Conservation (phyloP, 2,797 vertebrate genomes). For the Hoplostethus mediterraneus region DNA sequence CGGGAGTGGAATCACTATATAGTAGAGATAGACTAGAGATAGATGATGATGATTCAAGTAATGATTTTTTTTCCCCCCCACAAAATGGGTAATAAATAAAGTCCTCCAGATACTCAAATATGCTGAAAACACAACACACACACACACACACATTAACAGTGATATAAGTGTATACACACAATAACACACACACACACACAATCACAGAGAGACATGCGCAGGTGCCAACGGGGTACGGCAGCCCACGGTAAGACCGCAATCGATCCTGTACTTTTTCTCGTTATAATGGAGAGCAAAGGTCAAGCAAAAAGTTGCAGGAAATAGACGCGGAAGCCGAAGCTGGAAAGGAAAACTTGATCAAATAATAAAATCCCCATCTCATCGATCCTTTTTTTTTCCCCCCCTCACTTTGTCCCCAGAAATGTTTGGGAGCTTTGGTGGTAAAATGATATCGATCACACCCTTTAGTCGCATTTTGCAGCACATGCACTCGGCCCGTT, state of each 20-base stretch:
- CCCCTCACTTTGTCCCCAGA: background rate
- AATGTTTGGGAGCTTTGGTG: background rate
- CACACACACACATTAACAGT: background rate
- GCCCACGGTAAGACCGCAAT: too few species aligned
- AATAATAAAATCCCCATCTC: background rate
- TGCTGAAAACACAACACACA: background rate
- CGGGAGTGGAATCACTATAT: too few species aligned
- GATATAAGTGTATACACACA: too few species aligned
- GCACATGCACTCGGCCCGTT: constrained; percentile 48
- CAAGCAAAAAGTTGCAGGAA: too few species aligned
- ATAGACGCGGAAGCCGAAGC: too few species aligned
- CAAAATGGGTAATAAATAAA: too few species aligned
- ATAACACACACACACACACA: background rate
- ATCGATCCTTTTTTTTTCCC: background rate
- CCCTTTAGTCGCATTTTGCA: constrained; percentile 56
- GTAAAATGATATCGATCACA: constrained; percentile 23
- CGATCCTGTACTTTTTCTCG: too few species aligned
- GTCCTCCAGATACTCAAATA: too few species aligned
- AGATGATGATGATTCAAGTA: background rate
- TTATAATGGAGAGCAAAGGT: too few species aligned
- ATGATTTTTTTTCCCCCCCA: background rate
- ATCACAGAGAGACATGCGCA: background rate
- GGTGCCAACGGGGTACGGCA: background rate
- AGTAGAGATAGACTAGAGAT: background rate
- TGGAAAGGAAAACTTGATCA: background rate